Base-by-base conservation (phyloP, 2,888 invertebrate species). In the Synanthedon tipuliformis region DNA sequence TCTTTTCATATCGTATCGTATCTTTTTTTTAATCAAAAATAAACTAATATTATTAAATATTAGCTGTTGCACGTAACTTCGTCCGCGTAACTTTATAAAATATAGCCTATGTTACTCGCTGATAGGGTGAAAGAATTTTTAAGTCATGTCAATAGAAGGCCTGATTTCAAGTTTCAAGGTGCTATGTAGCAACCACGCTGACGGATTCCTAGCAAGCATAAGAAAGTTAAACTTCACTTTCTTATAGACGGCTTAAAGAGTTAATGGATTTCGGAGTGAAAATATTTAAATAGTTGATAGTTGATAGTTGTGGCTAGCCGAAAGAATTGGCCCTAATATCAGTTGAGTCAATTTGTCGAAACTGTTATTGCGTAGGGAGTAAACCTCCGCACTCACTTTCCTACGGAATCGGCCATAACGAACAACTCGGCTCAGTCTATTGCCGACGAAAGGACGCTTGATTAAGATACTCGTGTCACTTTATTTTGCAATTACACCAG, bases 381-480 rank as follows among this genome's bases (percentile, higher is more conserved):
- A 63, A 66, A 64, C 69, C 65, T 66, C 68, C 68, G 71, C 69
- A 34, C 34, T 34, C 74, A 75, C 77, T 79, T 81, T 75, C 73
- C 73, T 78, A 78, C 72, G 67, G 70, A 75, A 80, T 78, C 73
- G 72, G 63, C 79, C 78, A 79, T 83, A 77, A 80, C 77, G 64
- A 78, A 79, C 79, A 73, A 75, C 73, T 74, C 71, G 65, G 67
- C 61, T 70, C 68, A 66, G 72, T 73, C 73, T 80, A 78, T 79
- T 76, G 78, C 81, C 73, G 63, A 61, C 65, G 73, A 84, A 83
- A 84, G 79, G 80, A 78, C 78, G 77, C 81, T 83, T 84, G 82
- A 86, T 85, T 83, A 85, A 82, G 85, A 81, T 78, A 81, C 80
- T 85, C 73, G 78, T 80, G 78, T 78, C 81, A 78, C 79, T 83